Evolutionary conservation across 2,113 vertebrate species (phyloP).

Genomic region (Calcarius ornatus): DNA sequence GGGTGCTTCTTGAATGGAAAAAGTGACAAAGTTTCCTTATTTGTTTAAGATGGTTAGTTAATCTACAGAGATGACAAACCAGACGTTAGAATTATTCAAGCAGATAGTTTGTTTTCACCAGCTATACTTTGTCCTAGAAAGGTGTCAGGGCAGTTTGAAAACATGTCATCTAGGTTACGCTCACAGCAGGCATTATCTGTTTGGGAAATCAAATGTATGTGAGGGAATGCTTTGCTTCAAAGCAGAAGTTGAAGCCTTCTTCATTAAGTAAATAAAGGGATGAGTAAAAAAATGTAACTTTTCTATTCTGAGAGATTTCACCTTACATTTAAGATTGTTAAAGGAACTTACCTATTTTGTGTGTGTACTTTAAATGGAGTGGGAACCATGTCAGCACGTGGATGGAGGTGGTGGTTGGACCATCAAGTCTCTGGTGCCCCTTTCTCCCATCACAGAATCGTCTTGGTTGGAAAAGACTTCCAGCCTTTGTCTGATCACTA

Average conservation of each 20-base stretch:
- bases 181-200: neutral
- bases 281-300: neutral
- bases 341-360: neutral
- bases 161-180: neutral
- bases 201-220: neutral
- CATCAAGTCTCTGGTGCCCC: neutral
- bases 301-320: neutral
- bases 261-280: neutral
- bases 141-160: neutral
- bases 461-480: neutral
- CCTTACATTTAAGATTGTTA: neutral
- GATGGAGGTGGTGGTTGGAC: neutral
- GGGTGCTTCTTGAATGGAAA: rapidly evolving
- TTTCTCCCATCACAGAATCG: neutral
- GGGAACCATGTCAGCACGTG: neutral
- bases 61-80: neutral
- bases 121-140: neutral
- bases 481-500: neutral
- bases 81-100: neutral
- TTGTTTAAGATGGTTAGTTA: neutral
- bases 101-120: neutral
- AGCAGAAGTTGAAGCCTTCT: neutral
- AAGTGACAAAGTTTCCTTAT: neutral
- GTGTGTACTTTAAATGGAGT: neutral
- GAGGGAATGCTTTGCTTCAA: neutral